These are phyloP conservation scores for Chaetorhynchus papuensis DNA, from an alignment of 2,113 vertebrate species.

Conservation along the genomic window DNA sequence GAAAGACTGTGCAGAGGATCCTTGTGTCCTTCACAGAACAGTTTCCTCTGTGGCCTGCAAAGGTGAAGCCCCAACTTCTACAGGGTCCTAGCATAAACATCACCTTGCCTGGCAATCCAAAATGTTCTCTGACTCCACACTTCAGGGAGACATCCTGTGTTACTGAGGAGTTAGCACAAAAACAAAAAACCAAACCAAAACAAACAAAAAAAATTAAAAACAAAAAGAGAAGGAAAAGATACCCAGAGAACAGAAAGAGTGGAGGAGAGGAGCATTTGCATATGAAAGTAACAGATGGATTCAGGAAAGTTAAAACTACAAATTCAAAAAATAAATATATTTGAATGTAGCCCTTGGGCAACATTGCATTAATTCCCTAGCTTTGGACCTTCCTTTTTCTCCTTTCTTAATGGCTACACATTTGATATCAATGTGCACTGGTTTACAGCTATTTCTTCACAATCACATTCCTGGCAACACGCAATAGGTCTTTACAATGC, in stretches of 20 bases:
- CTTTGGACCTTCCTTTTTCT: neutral
- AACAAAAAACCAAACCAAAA: neutral
- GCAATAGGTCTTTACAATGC: neutral
- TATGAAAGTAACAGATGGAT: neutral
- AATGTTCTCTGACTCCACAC: neutral
- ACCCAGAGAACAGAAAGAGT: neutral
- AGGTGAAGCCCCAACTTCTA: neutral
- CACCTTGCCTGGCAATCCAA: neutral
- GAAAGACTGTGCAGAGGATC: neutral
- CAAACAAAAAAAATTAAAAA: no score
- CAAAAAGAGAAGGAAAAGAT: neutral
- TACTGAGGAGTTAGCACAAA: neutral
- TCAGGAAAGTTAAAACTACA: neutral
- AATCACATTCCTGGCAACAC: neutral
- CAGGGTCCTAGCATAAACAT: neutral
- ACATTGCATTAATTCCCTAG: neutral
- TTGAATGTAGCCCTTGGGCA: neutral
- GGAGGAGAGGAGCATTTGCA: neutral
- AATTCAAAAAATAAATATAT: slow-evolving; percentile 6
- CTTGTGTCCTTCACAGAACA: neutral
- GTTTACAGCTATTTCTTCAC: neutral
- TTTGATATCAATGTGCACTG: neutral
- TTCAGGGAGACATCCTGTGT: rapidly evolving
- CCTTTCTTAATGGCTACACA: neutral
- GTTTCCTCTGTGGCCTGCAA: neutral